Conservation (phyloP, 2,888 invertebrate species). For the Eurytoma adleriae region DNA sequence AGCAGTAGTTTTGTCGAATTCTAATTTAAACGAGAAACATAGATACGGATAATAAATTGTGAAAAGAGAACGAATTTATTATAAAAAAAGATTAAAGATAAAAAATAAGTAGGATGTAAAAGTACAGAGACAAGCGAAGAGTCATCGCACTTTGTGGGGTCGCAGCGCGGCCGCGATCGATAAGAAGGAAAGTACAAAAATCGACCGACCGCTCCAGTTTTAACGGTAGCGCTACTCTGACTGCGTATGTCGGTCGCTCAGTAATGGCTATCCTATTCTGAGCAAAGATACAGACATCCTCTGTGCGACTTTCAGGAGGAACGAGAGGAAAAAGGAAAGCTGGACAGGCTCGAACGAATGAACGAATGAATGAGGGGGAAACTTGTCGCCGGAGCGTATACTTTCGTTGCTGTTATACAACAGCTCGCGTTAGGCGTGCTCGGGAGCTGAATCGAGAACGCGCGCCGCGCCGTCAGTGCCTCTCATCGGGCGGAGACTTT, state of each 20-base stretch:
- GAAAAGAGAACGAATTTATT: too few species aligned
- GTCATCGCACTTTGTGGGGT: constrained; percentile 50
- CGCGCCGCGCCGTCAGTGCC: constrained; percentile 61
- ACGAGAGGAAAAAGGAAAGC: constrained; percentile 27
- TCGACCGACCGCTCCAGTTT: constrained; percentile 51
- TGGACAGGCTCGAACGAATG: neutral
- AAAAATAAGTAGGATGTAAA: too few species aligned
- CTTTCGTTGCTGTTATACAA: constrained; percentile 73
- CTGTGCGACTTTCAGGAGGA: neutral
- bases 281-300: neutral
- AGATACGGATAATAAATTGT: too few species aligned
- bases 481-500: constrained; percentile 60
- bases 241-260: constrained; percentile 31
- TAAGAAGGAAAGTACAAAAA: constrained; percentile 55
- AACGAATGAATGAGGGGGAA: constrained; percentile 42
- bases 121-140: constrained; percentile 9
- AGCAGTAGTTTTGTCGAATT: too few species aligned
- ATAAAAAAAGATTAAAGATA: too few species aligned
- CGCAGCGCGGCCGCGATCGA: constrained; percentile 43
- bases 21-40: constrained; percentile 1
- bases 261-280: neutral
- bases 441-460: constrained; percentile 71
- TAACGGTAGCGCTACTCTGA: constrained; percentile 39
- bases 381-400: constrained; percentile 55
- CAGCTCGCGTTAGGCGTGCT: constrained; percentile 64